Evolutionary conservation across 1,140 invertebrate species (phyloP).

Genomic region (Macrobrachium rosenbergii): DNA sequence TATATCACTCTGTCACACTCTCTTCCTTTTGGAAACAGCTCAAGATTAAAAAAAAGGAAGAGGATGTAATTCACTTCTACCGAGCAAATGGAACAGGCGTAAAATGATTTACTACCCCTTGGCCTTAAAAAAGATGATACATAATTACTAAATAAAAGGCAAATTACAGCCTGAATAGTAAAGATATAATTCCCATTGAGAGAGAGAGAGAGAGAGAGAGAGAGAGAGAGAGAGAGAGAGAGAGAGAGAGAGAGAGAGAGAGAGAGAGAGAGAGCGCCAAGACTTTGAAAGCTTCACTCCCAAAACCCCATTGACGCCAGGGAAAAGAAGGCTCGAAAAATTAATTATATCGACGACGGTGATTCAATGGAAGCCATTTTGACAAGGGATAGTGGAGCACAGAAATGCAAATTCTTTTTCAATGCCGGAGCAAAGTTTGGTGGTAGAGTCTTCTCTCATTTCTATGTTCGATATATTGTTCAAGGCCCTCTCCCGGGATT

Average conservation of each 20-base stretch:
- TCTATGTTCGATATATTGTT: slow-evolving; percentile 51
- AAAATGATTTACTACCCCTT: too few species aligned
- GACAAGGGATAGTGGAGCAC: slow-evolving; percentile 62
- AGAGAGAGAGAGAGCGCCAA: slow-evolving; percentile 3
- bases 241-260: neutral
- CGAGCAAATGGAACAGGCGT: too few species aligned
- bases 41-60: too few species aligned
- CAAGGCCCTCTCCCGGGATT: slow-evolving; percentile 10
- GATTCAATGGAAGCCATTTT: slow-evolving; percentile 63
- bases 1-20: too few species aligned
- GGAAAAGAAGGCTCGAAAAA: slow-evolving; percentile 60
- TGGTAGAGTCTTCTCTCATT: slow-evolving; percentile 39
- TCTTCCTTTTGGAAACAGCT: too few species aligned
- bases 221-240: neutral
- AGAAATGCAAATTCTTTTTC: slow-evolving; percentile 64
- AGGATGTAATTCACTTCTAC: too few species aligned
- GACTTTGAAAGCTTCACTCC: slow-evolving; percentile 56
- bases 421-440: slow-evolving; percentile 61
- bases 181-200: too few species aligned
- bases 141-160: too few species aligned
- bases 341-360: slow-evolving; percentile 64
- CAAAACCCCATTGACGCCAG: slow-evolving; percentile 60
- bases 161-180: too few species aligned
- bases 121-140: too few species aligned
- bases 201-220: neutral